These are phyloP conservation scores for Anhinga rufa DNA, from an alignment of 2,113 vertebrate species.

Conservation along the genomic window DNA sequence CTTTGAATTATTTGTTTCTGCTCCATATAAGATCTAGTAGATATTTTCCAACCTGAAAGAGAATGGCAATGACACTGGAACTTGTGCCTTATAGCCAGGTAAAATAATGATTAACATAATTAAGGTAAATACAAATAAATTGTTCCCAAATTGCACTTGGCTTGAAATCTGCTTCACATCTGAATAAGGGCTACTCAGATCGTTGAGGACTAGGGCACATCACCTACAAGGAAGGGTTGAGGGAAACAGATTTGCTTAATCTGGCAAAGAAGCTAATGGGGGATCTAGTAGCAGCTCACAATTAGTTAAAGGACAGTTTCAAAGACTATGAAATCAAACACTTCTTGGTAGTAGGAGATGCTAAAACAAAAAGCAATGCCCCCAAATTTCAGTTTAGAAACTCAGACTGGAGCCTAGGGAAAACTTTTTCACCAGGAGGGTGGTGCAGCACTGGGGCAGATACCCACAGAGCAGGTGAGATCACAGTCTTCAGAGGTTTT, in stretches of 20 bases:
- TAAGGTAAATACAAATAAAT: background rate
- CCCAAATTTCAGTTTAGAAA: background rate
- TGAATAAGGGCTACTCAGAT: background rate
- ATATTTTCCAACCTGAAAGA: background rate
- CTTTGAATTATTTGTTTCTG: background rate
- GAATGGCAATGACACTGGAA: background rate
- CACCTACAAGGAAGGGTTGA: background rate
- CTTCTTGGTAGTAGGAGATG: background rate
- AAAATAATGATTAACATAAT: background rate
- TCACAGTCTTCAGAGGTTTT: background rate
- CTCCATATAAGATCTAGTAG: background rate
- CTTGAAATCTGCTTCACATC: background rate
- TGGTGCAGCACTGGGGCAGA: background rate
- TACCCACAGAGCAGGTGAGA: background rate
- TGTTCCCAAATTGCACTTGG: background rate
- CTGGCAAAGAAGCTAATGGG: background rate
- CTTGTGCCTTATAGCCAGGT: background rate
- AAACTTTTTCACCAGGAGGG: background rate
- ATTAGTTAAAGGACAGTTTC: background rate
- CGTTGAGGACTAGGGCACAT: background rate
- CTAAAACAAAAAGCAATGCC: background rate
- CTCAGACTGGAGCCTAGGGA: background rate
- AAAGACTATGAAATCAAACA: background rate
- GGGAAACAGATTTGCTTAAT: background rate
- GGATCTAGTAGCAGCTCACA: background rate